phyloP scores from a whole-genome alignment of 2,113 vertebrate species.

The Trematocara variabile region DNA sequence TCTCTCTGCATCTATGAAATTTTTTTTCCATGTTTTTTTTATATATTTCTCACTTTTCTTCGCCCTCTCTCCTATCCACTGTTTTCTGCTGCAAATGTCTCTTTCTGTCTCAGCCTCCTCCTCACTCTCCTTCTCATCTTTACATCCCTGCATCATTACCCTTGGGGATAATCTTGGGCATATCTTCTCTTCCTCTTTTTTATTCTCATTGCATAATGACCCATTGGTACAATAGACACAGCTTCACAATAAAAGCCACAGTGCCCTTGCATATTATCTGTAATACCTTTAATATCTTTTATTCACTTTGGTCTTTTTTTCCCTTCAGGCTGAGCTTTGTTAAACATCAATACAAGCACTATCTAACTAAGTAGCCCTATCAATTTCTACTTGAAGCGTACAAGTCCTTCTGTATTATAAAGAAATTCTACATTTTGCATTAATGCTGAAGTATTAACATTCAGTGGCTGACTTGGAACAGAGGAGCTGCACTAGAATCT shows the following conservation, averaged over 20 bases:
- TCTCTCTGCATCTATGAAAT: not conserved
- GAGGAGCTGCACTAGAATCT: not conserved
- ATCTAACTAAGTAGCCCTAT: not conserved
- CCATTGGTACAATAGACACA: slow-evolving; percentile 18
- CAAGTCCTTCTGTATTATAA: not conserved
- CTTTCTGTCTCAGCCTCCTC: not conserved
- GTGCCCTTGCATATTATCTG: slow-evolving; percentile 26
- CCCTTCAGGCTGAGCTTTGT: not conserved
- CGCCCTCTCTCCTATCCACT: not conserved
- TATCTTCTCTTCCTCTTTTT: slow-evolving; percentile 23
- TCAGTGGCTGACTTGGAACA: not conserved
- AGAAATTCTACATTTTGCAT: not conserved
- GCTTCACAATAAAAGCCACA: slow-evolving; percentile 20
- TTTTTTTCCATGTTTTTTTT: not conserved
- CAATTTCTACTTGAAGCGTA: not conserved
- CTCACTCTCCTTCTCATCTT: not conserved
- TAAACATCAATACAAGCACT: not conserved
- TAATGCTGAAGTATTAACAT: slow-evolving; percentile 3
- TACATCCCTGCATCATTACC: slow-evolving; percentile 14
- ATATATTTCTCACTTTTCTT: not conserved
- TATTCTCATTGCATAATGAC: slow-evolving; percentile 38
- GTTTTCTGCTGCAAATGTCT: not conserved
- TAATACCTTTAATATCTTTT: slow-evolving; percentile 24
- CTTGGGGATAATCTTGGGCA: slow-evolving; percentile 26
- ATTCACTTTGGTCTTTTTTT: not conserved